Evolutionary conservation across 92 coral and sea anemone species (phyloP).

Genomic region (Phymanthus crucifer): DNA sequence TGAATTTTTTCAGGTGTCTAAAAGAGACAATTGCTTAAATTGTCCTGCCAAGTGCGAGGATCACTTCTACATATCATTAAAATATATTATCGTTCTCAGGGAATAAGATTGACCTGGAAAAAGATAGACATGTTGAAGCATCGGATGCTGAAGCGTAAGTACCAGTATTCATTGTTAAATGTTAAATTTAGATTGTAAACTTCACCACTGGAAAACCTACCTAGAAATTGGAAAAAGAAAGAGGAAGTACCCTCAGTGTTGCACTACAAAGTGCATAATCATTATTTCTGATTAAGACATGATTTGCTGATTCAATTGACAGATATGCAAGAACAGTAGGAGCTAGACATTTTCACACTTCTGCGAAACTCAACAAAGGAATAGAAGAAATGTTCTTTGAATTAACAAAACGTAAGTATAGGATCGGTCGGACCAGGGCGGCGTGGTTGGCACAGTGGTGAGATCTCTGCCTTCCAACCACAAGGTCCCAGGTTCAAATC

Average conservation of each 20-base stretch:
- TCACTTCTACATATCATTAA: no score
- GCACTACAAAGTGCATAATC: no score
- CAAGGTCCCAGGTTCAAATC: no score
- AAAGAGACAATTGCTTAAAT: no score
- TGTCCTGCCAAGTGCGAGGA: no score
- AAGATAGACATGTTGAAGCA: constrained; percentile 96
- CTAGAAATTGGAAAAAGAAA: not conserved
- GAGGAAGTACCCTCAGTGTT: no score
- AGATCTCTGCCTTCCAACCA: no score
- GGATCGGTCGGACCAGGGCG: not conserved
- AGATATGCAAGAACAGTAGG: constrained; percentile 98
- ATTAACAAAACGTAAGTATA: constrained; percentile 81
- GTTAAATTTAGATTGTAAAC: not conserved
- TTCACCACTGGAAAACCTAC: not conserved
- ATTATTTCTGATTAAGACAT: not conserved
- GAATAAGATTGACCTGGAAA: constrained; percentile 98
- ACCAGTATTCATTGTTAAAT: not conserved
- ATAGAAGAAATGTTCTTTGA: constrained; percentile 99
- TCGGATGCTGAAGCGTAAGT: constrained; percentile 98
- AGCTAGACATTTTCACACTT: constrained; percentile 96
- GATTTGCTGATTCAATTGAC: not conserved
- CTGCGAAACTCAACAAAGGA: constrained; percentile 98
- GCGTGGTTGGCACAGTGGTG: no score
- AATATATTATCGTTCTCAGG: constrained; percentile 38
- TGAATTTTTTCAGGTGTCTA: no score